These are phyloP conservation scores for Atta colombica DNA, from an alignment of 1,140 invertebrate genomes.

Conservation along the genomic window DNA sequence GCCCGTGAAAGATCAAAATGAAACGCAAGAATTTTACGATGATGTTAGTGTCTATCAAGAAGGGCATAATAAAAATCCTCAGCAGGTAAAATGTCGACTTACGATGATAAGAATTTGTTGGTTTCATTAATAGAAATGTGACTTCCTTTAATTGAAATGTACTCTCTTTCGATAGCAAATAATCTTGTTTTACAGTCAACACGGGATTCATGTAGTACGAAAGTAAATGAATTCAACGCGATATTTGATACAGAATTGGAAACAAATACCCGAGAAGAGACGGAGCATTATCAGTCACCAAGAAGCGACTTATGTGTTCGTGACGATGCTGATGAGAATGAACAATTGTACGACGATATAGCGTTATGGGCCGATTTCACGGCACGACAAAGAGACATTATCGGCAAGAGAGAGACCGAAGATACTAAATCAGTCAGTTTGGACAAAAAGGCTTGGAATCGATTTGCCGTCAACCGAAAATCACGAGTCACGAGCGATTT, in stretches of 20 bases:
- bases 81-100: neutral
- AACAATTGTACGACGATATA: slow-evolving; percentile 81
- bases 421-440: neutral
- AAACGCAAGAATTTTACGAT: slow-evolving; percentile 74
- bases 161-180: slow-evolving; percentile 17
- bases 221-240: neutral
- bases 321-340: slow-evolving; percentile 46
- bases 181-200: too few species aligned
- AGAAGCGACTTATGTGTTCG: slow-evolving; percentile 54
- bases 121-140: neutral
- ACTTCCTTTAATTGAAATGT: neutral
- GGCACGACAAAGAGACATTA: slow-evolving; percentile 69
- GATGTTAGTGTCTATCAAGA: slow-evolving; percentile 65
- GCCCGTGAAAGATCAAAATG: neutral
- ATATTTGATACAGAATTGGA: neutral
- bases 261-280: slow-evolving; percentile 10
- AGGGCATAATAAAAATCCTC: neutral
- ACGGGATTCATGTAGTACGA: neutral
- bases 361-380: slow-evolving; percentile 76
- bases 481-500: slow-evolving; percentile 40
- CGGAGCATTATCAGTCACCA: slow-evolving; percentile 80
- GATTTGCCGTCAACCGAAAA: slow-evolving; percentile 76
- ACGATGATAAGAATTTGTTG: neutral
- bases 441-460: slow-evolving; percentile 79
- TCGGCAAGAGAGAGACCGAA: slow-evolving; percentile 41